Percentiles rank a stretch among this genome's conserved stretches.
Evolutionary conservation across 2,888 invertebrate species (phyloP).

Genomic region (Cistogaster globosa): DNA sequence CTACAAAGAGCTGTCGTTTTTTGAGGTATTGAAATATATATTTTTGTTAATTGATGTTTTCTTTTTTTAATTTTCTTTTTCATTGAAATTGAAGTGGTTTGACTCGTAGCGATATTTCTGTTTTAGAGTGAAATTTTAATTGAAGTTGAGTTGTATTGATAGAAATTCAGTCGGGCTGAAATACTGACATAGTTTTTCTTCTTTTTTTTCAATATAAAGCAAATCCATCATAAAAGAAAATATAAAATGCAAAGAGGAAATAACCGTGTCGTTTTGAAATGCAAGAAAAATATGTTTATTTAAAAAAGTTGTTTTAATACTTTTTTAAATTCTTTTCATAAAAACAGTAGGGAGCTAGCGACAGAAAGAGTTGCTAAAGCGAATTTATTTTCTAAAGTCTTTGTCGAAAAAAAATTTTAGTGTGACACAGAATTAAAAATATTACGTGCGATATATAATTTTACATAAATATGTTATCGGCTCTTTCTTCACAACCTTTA

Average conservation of each 20-base stretch:
- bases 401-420: too few relatives aligned
- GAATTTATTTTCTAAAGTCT: too few relatives aligned
- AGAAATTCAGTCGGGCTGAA: slow-evolving; percentile 6
- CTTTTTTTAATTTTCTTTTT: not conserved
- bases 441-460: too few relatives aligned
- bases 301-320: too few relatives aligned
- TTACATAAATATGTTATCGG: too few relatives aligned
- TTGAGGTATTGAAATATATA: slow-evolving; percentile 49
- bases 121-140: slow-evolving; percentile 45
- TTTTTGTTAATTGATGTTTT: slow-evolving; percentile 49
- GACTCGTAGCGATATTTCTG: slow-evolving; percentile 28
- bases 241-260: not conserved
- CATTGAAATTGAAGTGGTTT: slow-evolving; percentile 39
- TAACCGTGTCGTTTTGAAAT: not conserved
- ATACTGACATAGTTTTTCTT: slow-evolving; percentile 25
- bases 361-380: too few relatives aligned
- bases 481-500: too few relatives aligned
- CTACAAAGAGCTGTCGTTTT: slow-evolving; percentile 33
- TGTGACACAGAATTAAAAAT: too few relatives aligned
- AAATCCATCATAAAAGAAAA: not conserved
- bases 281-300: too few relatives aligned
- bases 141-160: slow-evolving; percentile 36
- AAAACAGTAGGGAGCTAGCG: too few relatives aligned
- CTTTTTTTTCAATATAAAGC: not conserved
- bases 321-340: too few relatives aligned